Base-by-base conservation (phyloP, 1,140 invertebrate species). In the Euura lappo region DNA sequence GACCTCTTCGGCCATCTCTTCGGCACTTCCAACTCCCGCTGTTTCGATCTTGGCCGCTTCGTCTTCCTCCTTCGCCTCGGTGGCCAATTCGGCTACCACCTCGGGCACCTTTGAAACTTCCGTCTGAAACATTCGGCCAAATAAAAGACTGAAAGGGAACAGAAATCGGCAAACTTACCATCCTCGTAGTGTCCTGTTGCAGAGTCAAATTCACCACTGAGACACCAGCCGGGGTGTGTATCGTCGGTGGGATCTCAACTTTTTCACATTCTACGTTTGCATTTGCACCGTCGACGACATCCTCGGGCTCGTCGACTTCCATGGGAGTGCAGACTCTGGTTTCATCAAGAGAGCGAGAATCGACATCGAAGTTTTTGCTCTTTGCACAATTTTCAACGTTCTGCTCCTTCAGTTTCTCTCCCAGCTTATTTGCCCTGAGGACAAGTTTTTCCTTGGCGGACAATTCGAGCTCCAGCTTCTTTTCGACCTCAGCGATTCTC, bases 401-500 rank as follows among this genome's bases (percentile, higher is more conserved):
- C 28, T 28, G 28, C n/a, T 80, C 78, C 28, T 74, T 68, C 42
- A 80, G 73, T 44, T 79, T 79, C 8, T 60, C 51, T 60, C 6
- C 13, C 13, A 60, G 51, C 51, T 60, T n/a, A n/a, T 8, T 4
- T 11, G 6, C 6, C 8, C 13, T 8, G 3, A 3, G 51, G 13
- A n/a, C 10, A 5, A 60, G 51, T n/a, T 60, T 60, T 70, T 85
- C 79, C 4, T 84, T 70, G 13, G 81, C 79, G 43, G 79, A 78
- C 8, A 60, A n/a, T n/a, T 60, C 51, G 13, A 60, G 51, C 11
- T 60, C 51, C 3, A 60, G 51, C 51, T 60, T 28, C 1, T 28
- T 78, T 75, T 88, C 86, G 65, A 88, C 74, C 71, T 88, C 84
- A 5, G 77, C 76, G 45, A 88, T 79, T 71, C 83, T 81, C 46